These are phyloP conservation scores for Limnothrissa miodon DNA, from an alignment of 2,113 vertebrate species.

Conservation along the genomic window DNA sequence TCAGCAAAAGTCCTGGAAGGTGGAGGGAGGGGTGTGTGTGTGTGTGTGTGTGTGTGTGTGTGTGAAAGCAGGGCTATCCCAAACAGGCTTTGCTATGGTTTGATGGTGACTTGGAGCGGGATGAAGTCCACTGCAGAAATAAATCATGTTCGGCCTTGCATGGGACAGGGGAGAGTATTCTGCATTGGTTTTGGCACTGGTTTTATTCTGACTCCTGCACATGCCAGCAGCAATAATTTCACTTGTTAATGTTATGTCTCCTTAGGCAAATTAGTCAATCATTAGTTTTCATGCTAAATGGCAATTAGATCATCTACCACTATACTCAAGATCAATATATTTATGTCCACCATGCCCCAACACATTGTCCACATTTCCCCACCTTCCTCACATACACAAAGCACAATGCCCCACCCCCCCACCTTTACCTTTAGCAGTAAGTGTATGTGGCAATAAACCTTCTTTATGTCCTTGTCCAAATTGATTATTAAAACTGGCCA, in stretches of 20 bases:
- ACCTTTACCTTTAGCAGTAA: too few species aligned
- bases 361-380: too few species aligned
- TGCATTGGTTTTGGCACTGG: neutral
- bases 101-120: neutral
- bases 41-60: too few species aligned
- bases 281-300: neutral
- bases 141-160: neutral
- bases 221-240: neutral
- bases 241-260: neutral
- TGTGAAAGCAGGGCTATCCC: neutral
- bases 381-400: too few species aligned
- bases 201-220: neutral
- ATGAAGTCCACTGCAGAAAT: neutral
- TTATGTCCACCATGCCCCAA: neutral
- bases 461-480: too few species aligned
- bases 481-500: neutral
- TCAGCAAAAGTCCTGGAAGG: conserved; percentile 25
- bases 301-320: neutral
- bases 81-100: conserved; percentile 7
- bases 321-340: neutral
- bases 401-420: too few species aligned
- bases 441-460: too few species aligned
- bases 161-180: neutral
- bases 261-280: neutral
- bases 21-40: too few species aligned